Evolutionary conservation across 2,113 vertebrate species (phyloP), one percentile per base, ranked within the genome.

Genomic region (Clarias macrocephalus): DNA sequence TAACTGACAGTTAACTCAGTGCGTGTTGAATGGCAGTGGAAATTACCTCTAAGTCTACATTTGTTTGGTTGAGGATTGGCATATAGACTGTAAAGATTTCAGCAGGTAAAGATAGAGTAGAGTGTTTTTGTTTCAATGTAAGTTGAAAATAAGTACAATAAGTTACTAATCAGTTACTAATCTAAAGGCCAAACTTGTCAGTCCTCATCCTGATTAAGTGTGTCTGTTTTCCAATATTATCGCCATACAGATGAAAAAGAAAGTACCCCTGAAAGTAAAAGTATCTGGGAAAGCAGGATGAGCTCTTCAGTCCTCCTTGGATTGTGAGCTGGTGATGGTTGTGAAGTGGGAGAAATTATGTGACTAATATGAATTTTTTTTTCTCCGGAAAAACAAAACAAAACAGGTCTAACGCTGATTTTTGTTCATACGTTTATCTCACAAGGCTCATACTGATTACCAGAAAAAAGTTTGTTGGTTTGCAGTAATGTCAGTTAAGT

Each of bases 1-100:
- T 30, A 84, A 84, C n/a, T 84, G 82, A 84, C 79, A 81, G 30
- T 72, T 72, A 56, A 59, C 82, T 25, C 37, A 33, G 3, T 13
- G 18, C n/a, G 82, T 30, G 37, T 28, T 83, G 19, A 83, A 33
- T 6, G 56, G 28, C 28, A 16, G 25, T 84, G 52, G 10, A 72
- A 54, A 37, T 73, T 56, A 59, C 66, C 19, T 59, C 52, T 54
- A 65, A 72, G 82, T 84, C 25, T 37, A 2, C 30, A 72, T 72
- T 33, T 72, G 54, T 84, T 84, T 84, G 28, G 65, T 57, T 72
- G 25, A 25, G 66, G 18, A 72, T 30, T 72, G 28, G 82, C 57
- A 52, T 23, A 12, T 28, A 72, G 48, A 19, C 48, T 70, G 28
- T 30, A 52, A 48, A 19, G 54, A 25, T 62, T 25, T 81, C 23